phyloP scores from a whole-genome alignment of 2,888 invertebrate species.

The Subacronicta megacephala region DNA sequence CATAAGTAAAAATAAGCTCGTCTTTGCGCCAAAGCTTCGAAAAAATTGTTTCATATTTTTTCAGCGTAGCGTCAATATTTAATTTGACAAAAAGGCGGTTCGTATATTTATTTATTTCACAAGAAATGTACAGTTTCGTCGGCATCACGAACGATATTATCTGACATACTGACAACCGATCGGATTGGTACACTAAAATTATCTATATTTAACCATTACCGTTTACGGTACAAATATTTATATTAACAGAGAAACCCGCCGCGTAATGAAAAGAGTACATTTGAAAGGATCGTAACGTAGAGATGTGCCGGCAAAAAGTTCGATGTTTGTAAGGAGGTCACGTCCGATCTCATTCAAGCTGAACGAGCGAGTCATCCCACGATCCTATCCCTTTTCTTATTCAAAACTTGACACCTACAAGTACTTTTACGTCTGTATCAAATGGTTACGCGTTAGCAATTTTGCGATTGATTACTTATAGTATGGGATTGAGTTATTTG shows the following conservation, averaged over 20 bases:
- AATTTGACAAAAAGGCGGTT: slow-evolving; percentile 50
- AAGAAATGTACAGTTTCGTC: slow-evolving; percentile 43
- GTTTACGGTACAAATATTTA: slow-evolving; percentile 2
- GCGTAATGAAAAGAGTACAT: slow-evolving; percentile 29
- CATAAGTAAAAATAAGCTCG: slow-evolving; percentile 41
- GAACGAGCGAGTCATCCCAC: slow-evolving; percentile 63
- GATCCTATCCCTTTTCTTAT: slow-evolving; percentile 61
- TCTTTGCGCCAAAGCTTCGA: slow-evolving; percentile 19
- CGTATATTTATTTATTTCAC: slow-evolving; percentile 49
- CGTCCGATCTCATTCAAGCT: slow-evolving; percentile 59
- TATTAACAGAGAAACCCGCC: slow-evolving; percentile 1
- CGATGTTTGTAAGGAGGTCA: slow-evolving; percentile 59
- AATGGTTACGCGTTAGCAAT: slow-evolving; percentile 30
- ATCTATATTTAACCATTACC: slow-evolving; percentile 17
- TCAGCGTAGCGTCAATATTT: slow-evolving; percentile 45
- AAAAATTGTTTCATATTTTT: slow-evolving; percentile 41
- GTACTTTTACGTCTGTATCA: slow-evolving; percentile 42
- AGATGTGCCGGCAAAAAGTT: slow-evolving; percentile 11
- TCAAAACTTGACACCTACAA: slow-evolving; percentile 64
- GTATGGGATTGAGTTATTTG: slow-evolving; percentile 20
- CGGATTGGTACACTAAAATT: slow-evolving; percentile 3
- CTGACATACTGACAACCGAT: slow-evolving; percentile 44
- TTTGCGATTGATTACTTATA: slow-evolving; percentile 42
- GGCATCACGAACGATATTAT: slow-evolving; percentile 51
- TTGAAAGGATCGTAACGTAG: slow-evolving; percentile 26